These are phyloP conservation scores for Laterallus jamaicensis DNA, from an alignment of 2,113 vertebrate species.

Conservation along the genomic window DNA sequence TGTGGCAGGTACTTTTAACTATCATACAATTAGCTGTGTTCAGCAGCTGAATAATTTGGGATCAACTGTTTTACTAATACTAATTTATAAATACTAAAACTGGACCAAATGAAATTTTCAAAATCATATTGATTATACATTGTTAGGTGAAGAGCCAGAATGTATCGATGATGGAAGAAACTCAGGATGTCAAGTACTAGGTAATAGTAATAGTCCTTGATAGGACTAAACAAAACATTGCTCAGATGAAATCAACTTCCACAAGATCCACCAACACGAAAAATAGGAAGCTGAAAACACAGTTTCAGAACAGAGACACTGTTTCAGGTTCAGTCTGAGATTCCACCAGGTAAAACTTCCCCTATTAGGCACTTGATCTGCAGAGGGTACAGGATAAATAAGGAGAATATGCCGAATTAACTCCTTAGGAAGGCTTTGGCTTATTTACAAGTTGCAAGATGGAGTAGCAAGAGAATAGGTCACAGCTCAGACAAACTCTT, in stretches of 20 bases:
- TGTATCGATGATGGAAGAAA: neutral
- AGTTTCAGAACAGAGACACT: neutral
- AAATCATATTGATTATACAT: neutral
- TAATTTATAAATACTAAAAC: neutral
- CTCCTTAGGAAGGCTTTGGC: neutral
- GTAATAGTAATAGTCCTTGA: neutral
- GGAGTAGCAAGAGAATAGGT: neutral
- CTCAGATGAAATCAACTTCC: neutral
- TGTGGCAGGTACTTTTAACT: neutral
- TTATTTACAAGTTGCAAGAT: neutral
- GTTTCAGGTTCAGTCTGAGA: neutral
- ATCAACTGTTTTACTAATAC: neutral
- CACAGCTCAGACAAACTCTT: neutral
- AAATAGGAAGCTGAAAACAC: neutral
- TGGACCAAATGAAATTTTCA: neutral
- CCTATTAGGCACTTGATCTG: neutral
- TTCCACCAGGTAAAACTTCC: neutral
- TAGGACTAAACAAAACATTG: neutral
- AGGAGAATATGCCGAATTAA: neutral
- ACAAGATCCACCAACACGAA: neutral
- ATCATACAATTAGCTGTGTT: neutral
- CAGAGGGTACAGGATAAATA: neutral
- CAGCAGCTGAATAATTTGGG: neutral
- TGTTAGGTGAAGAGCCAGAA: neutral
- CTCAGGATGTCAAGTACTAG: neutral